Evolutionary conservation across 2,113 vertebrate genomes (phyloP), one percentile per base, ranked within the genome.

Genomic region (Tragulus kanchil): DNA sequence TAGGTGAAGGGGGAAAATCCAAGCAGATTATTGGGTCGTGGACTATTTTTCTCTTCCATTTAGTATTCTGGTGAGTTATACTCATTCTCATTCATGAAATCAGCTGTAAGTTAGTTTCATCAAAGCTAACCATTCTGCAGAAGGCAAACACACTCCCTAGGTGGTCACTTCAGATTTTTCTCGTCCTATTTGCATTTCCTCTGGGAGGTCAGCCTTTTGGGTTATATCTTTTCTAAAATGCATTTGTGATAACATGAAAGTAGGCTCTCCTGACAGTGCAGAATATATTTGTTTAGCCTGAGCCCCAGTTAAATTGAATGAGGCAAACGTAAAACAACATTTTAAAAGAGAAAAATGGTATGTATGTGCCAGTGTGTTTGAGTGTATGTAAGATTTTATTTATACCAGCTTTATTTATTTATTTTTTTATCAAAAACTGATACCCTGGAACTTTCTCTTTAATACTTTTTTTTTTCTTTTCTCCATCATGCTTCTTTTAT

Each of bases 301-400:
- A 93, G 25, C 25, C 26, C 93, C 93, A 79, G n/a, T 95, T 79
- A 89, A 91, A 83, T 92, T 89, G 86, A 84, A 69, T 79, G 42
- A 73, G 54, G 28, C 28, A 85, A 93, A 94, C 21, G 45, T 84
- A 85, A 88, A 95, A 96, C 42, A 59, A 36, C n/a, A 8, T 82
- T 93, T 85, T 77, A 50, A 85, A 90, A 75, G 42, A 90, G 83
- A 62, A 93, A 97, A 78, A 69, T 73, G 36, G 28, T 58, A 11
- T 52, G 54, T 56, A 56, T 31, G 31, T 94, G 45, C 16, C 9
- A 65, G 10, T 79, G 42, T 87, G 8, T 83, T 90, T 92, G 59
- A 19, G 3, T 73, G 5, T 54, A 21, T 50, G 6, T 36, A 58
- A 67, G 7, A 78, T 64, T 96, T 64, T 67, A 54, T 88, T 77